Percentiles rank a stretch among this genome's conserved stretches.
These are phyloP conservation scores for Halictus quadricinctus DNA, from an alignment of 2,888 invertebrate genomes.

Conservation along the genomic window DNA sequence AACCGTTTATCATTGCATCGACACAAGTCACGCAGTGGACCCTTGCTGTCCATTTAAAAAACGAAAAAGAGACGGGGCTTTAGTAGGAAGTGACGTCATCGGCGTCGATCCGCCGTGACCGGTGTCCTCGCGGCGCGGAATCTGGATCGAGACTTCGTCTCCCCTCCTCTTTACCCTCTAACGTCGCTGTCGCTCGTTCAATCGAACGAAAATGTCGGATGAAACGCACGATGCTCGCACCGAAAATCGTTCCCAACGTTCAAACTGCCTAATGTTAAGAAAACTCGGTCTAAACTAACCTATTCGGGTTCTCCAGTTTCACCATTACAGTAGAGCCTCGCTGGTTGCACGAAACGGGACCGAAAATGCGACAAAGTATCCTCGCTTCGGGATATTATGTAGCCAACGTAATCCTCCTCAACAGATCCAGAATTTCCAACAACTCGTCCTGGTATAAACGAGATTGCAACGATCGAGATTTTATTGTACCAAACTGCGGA, in stretches of 20 bases:
- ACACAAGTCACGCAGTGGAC: constrained; percentile 77
- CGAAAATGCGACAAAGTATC: not conserved
- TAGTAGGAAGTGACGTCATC: constrained; percentile 80
- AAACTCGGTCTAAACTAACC: not conserved
- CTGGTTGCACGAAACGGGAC: not conserved
- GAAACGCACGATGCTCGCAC: not conserved
- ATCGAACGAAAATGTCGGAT: not conserved
- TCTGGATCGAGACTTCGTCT: not conserved
- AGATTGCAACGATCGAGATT: too few species aligned
- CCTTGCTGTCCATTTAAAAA: constrained; percentile 71
- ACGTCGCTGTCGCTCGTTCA: not conserved
- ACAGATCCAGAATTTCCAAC: too few species aligned
- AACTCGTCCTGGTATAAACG: too few species aligned
- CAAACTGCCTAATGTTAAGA: not conserved
- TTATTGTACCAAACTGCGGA: not conserved
- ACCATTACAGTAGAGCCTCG: not conserved
- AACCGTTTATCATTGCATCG: constrained; percentile 79
- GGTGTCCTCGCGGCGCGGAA: constrained; percentile 16
- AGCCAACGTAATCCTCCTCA: too few species aligned
- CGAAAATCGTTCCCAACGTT: not conserved
- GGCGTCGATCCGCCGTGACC: constrained; percentile 44
- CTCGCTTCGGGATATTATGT: too few species aligned
- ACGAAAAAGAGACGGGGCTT: constrained; percentile 71
- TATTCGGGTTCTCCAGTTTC: not conserved
- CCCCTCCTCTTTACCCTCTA: not conserved